phyloP scores from a whole-genome alignment of 2,113 vertebrate species.

The Spermophilus dauricus region DNA sequence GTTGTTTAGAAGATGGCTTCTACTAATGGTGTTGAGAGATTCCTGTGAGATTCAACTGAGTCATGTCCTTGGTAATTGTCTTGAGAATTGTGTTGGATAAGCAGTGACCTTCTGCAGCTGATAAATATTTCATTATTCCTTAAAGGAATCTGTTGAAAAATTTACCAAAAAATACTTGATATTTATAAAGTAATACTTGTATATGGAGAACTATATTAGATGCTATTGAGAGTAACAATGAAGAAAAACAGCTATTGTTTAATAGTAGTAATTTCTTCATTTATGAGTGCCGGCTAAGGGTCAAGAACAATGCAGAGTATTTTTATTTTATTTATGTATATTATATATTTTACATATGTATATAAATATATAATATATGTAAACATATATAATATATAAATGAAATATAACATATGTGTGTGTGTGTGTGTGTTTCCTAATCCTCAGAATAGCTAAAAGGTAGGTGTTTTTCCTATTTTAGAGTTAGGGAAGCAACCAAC shows the following conservation, averaged over 20 bases:
- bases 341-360: no score
- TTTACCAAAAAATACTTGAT: background rate
- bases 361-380: no score
- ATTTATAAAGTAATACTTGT: slow-evolving; percentile 47
- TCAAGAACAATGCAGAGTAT: background rate
- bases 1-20: slow-evolving; percentile 70
- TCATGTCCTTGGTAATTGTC: slow-evolving; percentile 66
- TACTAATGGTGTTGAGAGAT: slow-evolving; percentile 71
- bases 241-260: slow-evolving; percentile 31
- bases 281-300: background rate
- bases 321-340: background rate
- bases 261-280: background rate
- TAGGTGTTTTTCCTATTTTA: slow-evolving; percentile 19
- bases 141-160: slow-evolving; percentile 57
- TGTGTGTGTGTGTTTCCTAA: background rate
- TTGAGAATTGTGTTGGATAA: slow-evolving; percentile 74
- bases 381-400: no score
- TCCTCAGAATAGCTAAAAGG: background rate
- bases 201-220: background rate
- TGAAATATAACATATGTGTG: no score
- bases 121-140: slow-evolving; percentile 64
- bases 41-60: slow-evolving; percentile 73
- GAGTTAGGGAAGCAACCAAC: background rate
- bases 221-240: slow-evolving; percentile 8
- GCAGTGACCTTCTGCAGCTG: slow-evolving; percentile 62